These are phyloP conservation scores for Drosophila histrio DNA, from an alignment of 2,888 invertebrate genomes.

Conservation along the genomic window DNA sequence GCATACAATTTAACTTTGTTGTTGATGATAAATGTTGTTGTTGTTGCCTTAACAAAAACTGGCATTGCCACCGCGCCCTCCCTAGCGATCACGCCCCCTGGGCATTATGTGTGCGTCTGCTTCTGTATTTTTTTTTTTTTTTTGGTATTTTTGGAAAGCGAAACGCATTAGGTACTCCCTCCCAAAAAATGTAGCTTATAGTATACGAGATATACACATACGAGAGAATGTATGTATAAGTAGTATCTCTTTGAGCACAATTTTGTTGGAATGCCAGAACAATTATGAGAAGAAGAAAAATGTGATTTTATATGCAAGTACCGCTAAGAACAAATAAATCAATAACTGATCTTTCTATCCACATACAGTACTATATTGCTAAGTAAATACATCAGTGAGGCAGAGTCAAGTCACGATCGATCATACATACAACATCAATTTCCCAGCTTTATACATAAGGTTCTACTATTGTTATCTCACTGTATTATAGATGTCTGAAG, in stretches of 20 bases:
- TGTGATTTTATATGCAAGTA: constrained; percentile 42
- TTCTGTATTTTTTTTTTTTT: not conserved
- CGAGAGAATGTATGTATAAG: not conserved
- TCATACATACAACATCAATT: not conserved
- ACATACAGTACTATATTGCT: constrained; percentile 6
- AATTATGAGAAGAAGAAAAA: constrained; percentile 28
- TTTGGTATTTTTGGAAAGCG: constrained; percentile 7
- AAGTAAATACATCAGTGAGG: not conserved
- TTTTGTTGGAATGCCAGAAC: constrained; percentile 16
- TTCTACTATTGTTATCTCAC: not conserved
- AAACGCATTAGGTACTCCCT: constrained; percentile 1
- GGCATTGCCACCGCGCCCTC: constrained; percentile 14
- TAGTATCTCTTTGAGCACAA: not conserved
- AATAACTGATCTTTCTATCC: constrained; percentile 15
- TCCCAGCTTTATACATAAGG: not conserved
- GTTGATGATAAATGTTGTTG: constrained; percentile 26
- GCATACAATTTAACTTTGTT: not conserved
- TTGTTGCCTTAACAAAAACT: constrained; percentile 35
- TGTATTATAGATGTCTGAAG: too few species aligned
- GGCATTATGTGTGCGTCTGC: not conserved
- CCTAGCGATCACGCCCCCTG: not conserved
- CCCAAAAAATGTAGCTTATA: not conserved
- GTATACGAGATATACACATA: too few species aligned
- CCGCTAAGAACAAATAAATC: constrained; percentile 4
- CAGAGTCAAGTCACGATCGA: constrained; percentile 20